Conservation (phyloP, 2,888 invertebrate genomes). For the Hedya salicella region DNA sequence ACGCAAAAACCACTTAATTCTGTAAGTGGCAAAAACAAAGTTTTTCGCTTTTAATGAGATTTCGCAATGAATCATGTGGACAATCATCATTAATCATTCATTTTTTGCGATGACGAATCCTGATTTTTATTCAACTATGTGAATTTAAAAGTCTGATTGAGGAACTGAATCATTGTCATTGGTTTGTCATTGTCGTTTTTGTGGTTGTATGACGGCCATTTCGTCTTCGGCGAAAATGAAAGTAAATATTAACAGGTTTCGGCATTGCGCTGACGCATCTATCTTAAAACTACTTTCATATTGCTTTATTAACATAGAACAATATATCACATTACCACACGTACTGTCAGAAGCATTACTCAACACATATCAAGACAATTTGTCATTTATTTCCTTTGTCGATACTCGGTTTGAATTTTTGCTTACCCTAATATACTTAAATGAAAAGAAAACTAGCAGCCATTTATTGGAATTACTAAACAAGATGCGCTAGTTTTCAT, state of each 20-base stretch:
- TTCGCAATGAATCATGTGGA: slow-evolving; percentile 35
- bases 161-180: slow-evolving; percentile 34
- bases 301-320: background rate
- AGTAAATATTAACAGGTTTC: slow-evolving; percentile 8
- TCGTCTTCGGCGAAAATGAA: background rate
- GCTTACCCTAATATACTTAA: no score
- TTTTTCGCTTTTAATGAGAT: slow-evolving; percentile 38
- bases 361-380: background rate
- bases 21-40: slow-evolving; percentile 39
- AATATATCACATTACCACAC: background rate
- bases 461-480: no score
- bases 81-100: slow-evolving; percentile 41
- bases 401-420: no score
- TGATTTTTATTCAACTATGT: slow-evolving; percentile 36
- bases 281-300: background rate
- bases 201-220: slow-evolving; percentile 19
- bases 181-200: slow-evolving; percentile 3
- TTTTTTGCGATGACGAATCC: slow-evolving; percentile 41
- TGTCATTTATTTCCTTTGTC: background rate
- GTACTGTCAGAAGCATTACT: background rate
- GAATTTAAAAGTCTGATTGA: slow-evolving; percentile 37
- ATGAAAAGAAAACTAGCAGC: no score
- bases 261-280: background rate
- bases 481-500: no score
- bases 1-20: slow-evolving; percentile 38